A percentile compares a stretch with the other conserved stretches of the same genome.
These are phyloP conservation scores for Smithornis capensis DNA, from an alignment of 2,113 vertebrate species.

Conservation along the genomic window DNA sequence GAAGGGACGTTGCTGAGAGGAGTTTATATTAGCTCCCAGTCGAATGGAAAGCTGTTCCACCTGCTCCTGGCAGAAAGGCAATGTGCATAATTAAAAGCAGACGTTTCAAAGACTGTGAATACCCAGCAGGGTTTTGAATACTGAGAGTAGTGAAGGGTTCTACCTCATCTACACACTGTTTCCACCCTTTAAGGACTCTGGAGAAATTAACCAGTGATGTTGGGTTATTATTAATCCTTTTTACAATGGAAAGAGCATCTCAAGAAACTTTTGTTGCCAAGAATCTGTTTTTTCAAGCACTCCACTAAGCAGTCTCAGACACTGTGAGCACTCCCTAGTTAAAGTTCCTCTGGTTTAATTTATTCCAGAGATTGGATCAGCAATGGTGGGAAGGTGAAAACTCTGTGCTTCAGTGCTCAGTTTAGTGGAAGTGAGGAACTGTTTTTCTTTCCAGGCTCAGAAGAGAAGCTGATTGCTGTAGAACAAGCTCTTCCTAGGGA, in stretches of 20 bases:
- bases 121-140: constrained; percentile 24
- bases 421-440: neutral
- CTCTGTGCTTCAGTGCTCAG: neutral
- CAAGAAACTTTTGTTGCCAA: constrained; percentile 29
- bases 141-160: constrained; percentile 1
- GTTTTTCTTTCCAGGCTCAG: constrained; percentile 21
- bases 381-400: constrained; percentile 20
- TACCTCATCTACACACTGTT: constrained; percentile 33
- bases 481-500: constrained; percentile 2
- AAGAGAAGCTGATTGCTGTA: neutral
- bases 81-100: constrained; percentile 68
- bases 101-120: constrained; percentile 50
- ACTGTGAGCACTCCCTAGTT: neutral
- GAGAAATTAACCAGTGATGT: constrained; percentile 48
- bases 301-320: neutral
- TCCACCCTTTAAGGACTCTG: constrained; percentile 39
- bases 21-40: constrained; percentile 31
- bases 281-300: constrained; percentile 57
- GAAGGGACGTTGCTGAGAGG: neutral
- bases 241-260: constrained; percentile 40
- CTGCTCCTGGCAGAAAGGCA: constrained; percentile 47
- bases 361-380: constrained; percentile 41
- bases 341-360: constrained; percentile 48
- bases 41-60: constrained; percentile 52
- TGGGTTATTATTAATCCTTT: constrained; percentile 51